A percentile compares a stretch with the other conserved stretches of the same genome.
Conservation (phyloP, 2,113 vertebrate species). For the Trogon melanurus region DNA sequence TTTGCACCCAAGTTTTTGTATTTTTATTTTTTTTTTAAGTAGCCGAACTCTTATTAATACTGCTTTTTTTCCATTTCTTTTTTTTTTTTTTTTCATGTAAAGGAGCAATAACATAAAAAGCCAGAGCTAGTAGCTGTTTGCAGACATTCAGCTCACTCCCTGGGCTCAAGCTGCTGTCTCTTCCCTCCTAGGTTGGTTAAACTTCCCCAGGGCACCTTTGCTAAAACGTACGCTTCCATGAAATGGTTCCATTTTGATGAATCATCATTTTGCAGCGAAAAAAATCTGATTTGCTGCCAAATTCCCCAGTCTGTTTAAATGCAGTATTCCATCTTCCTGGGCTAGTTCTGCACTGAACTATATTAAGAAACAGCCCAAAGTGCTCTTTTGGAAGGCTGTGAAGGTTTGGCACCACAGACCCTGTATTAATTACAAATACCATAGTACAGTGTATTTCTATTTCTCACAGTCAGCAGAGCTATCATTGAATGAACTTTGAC, state of each 20-base stretch:
- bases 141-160: neutral
- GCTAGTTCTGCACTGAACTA: neutral
- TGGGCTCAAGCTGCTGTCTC: neutral
- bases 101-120: neutral
- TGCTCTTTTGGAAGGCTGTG: neutral
- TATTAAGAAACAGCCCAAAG: neutral
- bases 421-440: neutral
- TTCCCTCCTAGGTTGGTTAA: neutral
- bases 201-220: neutral
- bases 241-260: neutral
- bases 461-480: constrained; percentile 3
- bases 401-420: neutral
- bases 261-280: neutral
- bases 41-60: neutral
- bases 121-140: neutral
- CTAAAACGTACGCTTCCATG: neutral
- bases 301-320: neutral
- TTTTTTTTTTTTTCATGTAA: neutral
- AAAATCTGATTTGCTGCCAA: neutral
- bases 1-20: neutral
- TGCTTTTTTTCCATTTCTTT: accelerated
- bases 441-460: neutral
- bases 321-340: neutral
- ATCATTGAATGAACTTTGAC: neutral
- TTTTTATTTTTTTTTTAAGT: neutral